Evolutionary conservation across 2,888 invertebrate genomes (phyloP).

Genomic region (Euplagia quadripunctaria): DNA sequence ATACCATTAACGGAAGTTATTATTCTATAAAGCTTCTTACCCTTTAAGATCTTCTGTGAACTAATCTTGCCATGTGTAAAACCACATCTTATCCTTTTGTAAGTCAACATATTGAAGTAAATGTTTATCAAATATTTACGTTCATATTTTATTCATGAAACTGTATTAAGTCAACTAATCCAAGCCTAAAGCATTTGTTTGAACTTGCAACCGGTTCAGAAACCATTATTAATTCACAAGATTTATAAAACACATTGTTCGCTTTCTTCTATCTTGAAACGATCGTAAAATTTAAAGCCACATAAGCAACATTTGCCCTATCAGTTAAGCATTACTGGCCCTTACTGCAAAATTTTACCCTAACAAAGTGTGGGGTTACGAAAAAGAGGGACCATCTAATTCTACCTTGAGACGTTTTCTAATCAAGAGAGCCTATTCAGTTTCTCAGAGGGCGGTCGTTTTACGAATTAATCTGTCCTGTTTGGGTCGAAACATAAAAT

Average conservation of each 20-base stretch:
- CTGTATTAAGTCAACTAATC: too few species aligned
- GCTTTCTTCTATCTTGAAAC: slow-evolving; percentile 5
- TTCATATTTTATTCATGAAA: too few species aligned
- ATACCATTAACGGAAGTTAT: background rate
- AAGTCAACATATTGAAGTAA: too few species aligned
- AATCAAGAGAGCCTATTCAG: slow-evolving; percentile 47
- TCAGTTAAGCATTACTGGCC: slow-evolving; percentile 24
- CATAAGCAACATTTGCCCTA: slow-evolving; percentile 28
- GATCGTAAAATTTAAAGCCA: slow-evolving; percentile 29
- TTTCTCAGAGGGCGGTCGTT: slow-evolving; percentile 38
- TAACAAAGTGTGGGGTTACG: slow-evolving; percentile 25
- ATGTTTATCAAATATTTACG: too few species aligned
- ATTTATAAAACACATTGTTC: background rate
- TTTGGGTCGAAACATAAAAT: slow-evolving; percentile 47
- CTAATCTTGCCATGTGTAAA: background rate
- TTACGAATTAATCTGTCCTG: slow-evolving; percentile 52
- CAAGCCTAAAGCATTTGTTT: too few species aligned
- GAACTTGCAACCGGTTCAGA: too few species aligned
- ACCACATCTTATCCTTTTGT: background rate
- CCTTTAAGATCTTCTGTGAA: too few species aligned
- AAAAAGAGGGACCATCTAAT: slow-evolving; percentile 33
- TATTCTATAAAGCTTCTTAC: background rate
- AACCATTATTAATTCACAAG: too few species aligned
- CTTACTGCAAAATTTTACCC: slow-evolving; percentile 7
- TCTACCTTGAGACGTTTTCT: slow-evolving; percentile 48